A percentile compares a stretch with the other conserved stretches of the same genome.
Conservation (phyloP, 2,888 invertebrate genomes). For the Acleris laterana region DNA sequence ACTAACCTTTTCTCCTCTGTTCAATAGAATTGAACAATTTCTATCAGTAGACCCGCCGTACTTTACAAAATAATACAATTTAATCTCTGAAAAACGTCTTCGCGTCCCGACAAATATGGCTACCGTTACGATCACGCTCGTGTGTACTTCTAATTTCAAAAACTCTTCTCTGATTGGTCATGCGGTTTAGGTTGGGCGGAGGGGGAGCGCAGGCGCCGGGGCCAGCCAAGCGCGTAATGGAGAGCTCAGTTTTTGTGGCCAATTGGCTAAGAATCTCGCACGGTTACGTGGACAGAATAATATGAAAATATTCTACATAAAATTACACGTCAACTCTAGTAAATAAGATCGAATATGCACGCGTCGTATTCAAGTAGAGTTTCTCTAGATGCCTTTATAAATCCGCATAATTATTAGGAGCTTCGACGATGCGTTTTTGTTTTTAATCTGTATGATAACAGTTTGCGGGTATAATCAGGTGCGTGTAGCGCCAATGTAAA, state of each 20-base stretch:
- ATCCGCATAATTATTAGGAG: no score
- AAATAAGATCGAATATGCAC: neutral
- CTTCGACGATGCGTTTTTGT: no score
- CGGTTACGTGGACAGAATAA: neutral
- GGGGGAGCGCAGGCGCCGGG: conserved; percentile 58
- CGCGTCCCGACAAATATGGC: conserved; percentile 9
- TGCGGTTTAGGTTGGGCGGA: conserved; percentile 49
- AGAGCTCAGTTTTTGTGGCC: conserved; percentile 57
- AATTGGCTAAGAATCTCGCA: conserved; percentile 53
- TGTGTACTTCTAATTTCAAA: conserved; percentile 68
- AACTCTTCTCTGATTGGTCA: conserved; percentile 71
- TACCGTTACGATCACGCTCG: conserved; percentile 54
- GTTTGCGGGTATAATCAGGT: no score
- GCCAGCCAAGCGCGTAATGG: conserved; percentile 57
- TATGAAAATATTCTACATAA: neutral
- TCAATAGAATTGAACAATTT: no score
- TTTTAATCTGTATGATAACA: no score
- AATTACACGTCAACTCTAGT: neutral
- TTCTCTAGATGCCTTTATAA: neutral
- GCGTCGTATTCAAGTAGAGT: neutral
- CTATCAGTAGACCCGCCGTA: no score
- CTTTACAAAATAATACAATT: no score
- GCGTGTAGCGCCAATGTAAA: neutral
- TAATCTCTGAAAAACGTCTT: neutral
- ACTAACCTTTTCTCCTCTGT: no score